Evolutionary conservation across 2,113 vertebrate species (phyloP).

Genomic region (Onychorhynchus coronatus): DNA sequence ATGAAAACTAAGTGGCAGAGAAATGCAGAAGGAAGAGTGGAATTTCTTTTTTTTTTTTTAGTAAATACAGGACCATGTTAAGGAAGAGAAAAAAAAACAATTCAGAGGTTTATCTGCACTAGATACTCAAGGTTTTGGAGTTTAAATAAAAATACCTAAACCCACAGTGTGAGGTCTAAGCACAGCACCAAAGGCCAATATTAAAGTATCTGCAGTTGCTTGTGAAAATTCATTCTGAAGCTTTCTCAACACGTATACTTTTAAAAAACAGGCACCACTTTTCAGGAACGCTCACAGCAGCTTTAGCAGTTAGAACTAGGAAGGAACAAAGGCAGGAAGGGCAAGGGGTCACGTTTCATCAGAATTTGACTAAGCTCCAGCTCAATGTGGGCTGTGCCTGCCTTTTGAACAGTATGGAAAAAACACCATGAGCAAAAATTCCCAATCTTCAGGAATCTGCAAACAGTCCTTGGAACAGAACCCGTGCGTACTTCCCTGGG

Average conservation of each 20-base stretch:
- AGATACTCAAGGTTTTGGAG: neutral
- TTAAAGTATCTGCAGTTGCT: neutral
- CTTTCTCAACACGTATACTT: neutral
- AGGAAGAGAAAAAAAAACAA: neutral
- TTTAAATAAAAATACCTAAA: neutral
- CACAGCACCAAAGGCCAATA: neutral
- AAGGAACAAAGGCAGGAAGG: slow-evolving; percentile 76
- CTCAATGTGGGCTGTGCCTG: slow-evolving; percentile 18
- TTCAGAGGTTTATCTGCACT: neutral
- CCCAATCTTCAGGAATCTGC: neutral
- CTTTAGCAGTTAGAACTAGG: slow-evolving; percentile 58
- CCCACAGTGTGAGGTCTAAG: neutral
- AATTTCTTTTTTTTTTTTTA: neutral
- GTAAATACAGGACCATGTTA: neutral
- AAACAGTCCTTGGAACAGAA: slow-evolving; percentile 4
- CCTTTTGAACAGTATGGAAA: slow-evolving; percentile 24
- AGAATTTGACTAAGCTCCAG: slow-evolving; percentile 47
- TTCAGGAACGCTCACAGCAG: slow-evolving; percentile 67
- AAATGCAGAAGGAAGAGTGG: neutral
- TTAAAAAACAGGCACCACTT: slow-evolving; percentile 59
- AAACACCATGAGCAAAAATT: neutral
- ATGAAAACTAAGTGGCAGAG: neutral
- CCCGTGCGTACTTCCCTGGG: neutral
- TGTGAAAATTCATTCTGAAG: neutral
- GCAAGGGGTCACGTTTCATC: slow-evolving; percentile 56